phyloP scores from a whole-genome alignment of 2,888 invertebrate species.

The Mycalesis mineus region DNA sequence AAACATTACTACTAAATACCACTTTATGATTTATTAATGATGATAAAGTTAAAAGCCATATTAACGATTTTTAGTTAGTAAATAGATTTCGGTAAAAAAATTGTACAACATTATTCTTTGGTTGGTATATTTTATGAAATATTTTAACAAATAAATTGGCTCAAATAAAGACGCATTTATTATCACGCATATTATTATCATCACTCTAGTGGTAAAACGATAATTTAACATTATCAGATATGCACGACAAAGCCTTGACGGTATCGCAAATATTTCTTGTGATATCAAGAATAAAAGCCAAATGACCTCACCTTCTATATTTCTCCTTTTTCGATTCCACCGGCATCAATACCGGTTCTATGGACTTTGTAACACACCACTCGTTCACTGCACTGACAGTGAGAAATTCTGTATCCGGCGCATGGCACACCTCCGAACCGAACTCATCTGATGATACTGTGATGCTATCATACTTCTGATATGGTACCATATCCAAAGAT shows the following conservation, averaged over 20 bases:
- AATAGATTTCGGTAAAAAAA: no score
- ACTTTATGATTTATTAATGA: no score
- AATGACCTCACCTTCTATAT: constrained; percentile 72
- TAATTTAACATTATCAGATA: constrained; percentile 48
- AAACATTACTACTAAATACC: no score
- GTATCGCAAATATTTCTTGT: constrained; percentile 59
- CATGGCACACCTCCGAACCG: constrained; percentile 72
- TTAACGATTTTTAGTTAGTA: no score
- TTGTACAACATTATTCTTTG: no score
- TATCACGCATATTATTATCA: constrained; percentile 37
- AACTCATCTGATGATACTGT: constrained; percentile 74
- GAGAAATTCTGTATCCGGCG: constrained; percentile 67
- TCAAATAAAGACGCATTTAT: constrained; percentile 44
- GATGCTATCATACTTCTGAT: constrained; percentile 73
- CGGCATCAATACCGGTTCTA: constrained; percentile 63
- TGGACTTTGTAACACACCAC: constrained; percentile 69
- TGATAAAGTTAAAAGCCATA: no score
- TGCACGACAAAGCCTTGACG: constrained; percentile 52
- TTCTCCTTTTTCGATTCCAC: constrained; percentile 74
- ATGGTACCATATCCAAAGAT: constrained; percentile 72
- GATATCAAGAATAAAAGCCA: constrained; percentile 41
- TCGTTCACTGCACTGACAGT: constrained; percentile 76
- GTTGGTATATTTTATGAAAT: no score
- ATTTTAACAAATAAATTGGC: constrained; percentile 8
- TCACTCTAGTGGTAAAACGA: constrained; percentile 48